Evolutionary conservation across 1,140 invertebrate species (phyloP), one percentile per base, ranked within the genome.

Genomic region (Sinonovacula constricta): DNA sequence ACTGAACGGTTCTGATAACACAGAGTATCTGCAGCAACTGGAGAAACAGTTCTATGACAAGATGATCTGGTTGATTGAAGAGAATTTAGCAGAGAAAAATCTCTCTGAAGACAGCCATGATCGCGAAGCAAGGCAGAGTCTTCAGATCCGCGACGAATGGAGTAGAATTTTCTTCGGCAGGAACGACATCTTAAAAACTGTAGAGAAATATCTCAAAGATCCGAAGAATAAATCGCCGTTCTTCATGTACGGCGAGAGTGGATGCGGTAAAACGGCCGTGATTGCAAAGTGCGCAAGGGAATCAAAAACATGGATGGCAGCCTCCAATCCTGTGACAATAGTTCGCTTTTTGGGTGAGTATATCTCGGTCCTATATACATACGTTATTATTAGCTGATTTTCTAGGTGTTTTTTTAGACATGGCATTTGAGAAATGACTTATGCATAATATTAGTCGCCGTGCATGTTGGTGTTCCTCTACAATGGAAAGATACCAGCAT

Each of bases 101-200:
- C 51, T 90, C n/a, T 86, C 84, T 81, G 97, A 96, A 1, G 97
- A 99, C 33, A 70, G 56, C n/a, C 56, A 67, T 14, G n/a, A 31
- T n/a, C 45, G 59, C 45, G 75, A 78, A 92, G 96, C 98, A 62
- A 92, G 98, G 24, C 97, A 98, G 88, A 97, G 99, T 93, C 92
- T 98, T 14, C 96, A 98, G 86, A 96, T 96, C 36, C 98, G 97
- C 85, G 97, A 96, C 86, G 97, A 97, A 91, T 96, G 96, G 18
- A 97, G 97, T 4, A 95, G 95, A 90, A 95, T 97, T 22, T 99
- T 99, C 91, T 74, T 81, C 3, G 85, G 85, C 1, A 60, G 83
- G 69, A 75, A 12, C 59, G 56, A 76, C 24, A 59, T 92, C 97
- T 24, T 95, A 93, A 84, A 95, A 95, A 24, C 14, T 3, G 34